Evolutionary conservation across 2,888 invertebrate species (phyloP).

Genomic region (Thysanoteuthis rhombus): DNA sequence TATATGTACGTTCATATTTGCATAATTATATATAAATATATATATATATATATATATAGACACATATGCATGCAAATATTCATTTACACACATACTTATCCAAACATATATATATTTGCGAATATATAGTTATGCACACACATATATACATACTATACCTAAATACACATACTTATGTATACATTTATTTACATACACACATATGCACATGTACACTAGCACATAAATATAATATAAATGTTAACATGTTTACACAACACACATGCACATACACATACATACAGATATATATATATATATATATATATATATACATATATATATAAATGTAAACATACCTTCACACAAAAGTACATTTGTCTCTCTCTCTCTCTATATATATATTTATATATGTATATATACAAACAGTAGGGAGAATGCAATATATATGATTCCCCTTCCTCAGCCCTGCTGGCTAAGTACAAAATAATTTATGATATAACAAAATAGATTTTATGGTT

Average conservation of each 20-base stretch:
- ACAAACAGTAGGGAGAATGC: too few relatives aligned
- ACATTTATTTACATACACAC: background rate
- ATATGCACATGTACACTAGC: too few relatives aligned
- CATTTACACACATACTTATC: background rate
- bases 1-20: background rate
- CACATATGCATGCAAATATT: too few relatives aligned
- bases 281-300: background rate
- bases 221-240: too few relatives aligned
- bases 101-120: background rate
- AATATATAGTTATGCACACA: background rate
- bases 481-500: slow-evolving; percentile 12
- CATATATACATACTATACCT: too few relatives aligned
- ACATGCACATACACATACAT: background rate
- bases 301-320: background rate
- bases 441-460: background rate
- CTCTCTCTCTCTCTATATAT: too few relatives aligned
- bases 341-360: background rate
- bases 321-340: background rate
- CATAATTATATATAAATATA: background rate
- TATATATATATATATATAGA: background rate
- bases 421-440: too few relatives aligned
- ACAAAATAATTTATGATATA: background rate
- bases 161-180: background rate
- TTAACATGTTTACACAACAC: background rate
- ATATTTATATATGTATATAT: background rate